Conservation (phyloP, 2,113 vertebrate species). For the Festucalex cinctus region DNA sequence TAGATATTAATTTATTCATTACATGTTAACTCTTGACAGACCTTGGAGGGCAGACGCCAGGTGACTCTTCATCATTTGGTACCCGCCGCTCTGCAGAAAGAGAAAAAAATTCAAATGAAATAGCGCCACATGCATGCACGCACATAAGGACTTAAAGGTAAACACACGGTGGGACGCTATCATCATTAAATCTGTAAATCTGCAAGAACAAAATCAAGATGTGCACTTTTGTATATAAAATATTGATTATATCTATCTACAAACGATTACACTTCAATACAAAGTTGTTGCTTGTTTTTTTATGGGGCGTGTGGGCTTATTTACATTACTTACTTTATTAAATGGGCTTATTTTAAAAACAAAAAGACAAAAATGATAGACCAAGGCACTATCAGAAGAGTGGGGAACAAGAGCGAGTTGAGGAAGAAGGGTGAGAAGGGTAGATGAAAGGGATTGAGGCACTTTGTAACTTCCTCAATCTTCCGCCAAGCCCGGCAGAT, state of each 20-base stretch:
- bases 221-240: too few relatives aligned
- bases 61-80: constrained; percentile 75
- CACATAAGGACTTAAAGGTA: constrained; percentile 49
- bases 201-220: neutral
- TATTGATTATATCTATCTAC: neutral
- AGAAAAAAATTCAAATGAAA: constrained; percentile 63
- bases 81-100: constrained; percentile 53
- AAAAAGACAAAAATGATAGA: too few relatives aligned
- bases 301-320: too few relatives aligned
- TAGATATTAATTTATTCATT: constrained; percentile 82
- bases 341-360: too few relatives aligned
- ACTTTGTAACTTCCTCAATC: constrained; percentile 56
- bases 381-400: neutral
- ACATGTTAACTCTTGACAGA: constrained; percentile 74
- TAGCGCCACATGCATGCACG: constrained; percentile 59
- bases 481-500: constrained; percentile 46
- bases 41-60: constrained; percentile 64
- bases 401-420: neutral
- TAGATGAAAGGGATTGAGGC: neutral
- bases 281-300: neutral
- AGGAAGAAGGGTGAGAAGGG: neutral
- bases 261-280: neutral
- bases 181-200: constrained; percentile 73
- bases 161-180: constrained; percentile 65
- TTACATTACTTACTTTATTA: too few relatives aligned